A percentile compares a stretch with the other conserved stretches of the same genome.
Conservation (phyloP, 1,140 invertebrate genomes). For the Forficula auricularia region DNA sequence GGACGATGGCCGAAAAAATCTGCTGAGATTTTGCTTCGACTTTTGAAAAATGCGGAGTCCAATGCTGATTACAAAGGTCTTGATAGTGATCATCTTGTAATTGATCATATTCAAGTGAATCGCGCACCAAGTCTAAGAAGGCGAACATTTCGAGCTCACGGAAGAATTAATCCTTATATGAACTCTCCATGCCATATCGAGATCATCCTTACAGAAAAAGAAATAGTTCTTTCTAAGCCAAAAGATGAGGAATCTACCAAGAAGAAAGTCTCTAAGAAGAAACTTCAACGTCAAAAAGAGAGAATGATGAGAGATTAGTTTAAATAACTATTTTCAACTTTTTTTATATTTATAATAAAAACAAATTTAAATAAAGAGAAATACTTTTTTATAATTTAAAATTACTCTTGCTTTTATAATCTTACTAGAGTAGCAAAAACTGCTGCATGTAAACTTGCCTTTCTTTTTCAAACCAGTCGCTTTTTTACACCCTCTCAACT, state of each 20-base stretch:
- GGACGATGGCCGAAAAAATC: slow-evolving; percentile 99
- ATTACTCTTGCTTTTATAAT: too few relatives aligned
- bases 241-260: slow-evolving; percentile 35
- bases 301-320: slow-evolving; percentile 18
- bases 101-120: slow-evolving; percentile 98
- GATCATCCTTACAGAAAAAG: slow-evolving; percentile 47
- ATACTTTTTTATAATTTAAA: too few relatives aligned
- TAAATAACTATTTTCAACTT: too few relatives aligned
- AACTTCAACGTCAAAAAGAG: slow-evolving; percentile 25
- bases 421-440: too few relatives aligned
- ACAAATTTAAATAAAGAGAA: too few relatives aligned
- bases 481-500: too few relatives aligned
- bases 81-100: slow-evolving; percentile 90
- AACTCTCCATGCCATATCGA: slow-evolving; percentile 54
- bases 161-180: slow-evolving; percentile 59
- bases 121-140: slow-evolving; percentile 90
- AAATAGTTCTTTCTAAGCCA: slow-evolving; percentile 41
- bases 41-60: slow-evolving; percentile 94
- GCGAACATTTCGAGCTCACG: slow-evolving; percentile 53
- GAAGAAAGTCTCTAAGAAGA: slow-evolving; percentile 42
- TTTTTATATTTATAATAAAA: too few relatives aligned
- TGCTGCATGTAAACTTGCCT: too few relatives aligned
- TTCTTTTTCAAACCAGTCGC: too few relatives aligned
- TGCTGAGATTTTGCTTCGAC: slow-evolving; percentile 89
- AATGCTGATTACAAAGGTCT: slow-evolving; percentile 95